phyloP scores from a whole-genome alignment of 2,888 invertebrate species.

The Watsonalla binaria region DNA sequence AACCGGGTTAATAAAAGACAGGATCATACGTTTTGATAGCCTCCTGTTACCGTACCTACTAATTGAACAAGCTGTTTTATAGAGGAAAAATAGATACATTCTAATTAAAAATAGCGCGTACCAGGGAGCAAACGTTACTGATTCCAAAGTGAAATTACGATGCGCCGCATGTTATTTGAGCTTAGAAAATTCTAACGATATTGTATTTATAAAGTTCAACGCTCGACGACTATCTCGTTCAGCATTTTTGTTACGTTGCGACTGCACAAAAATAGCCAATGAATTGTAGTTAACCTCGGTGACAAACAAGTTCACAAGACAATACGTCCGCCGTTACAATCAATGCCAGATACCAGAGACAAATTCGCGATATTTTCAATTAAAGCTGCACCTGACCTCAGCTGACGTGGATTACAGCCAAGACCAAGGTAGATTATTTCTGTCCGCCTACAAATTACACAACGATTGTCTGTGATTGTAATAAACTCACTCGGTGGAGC shows the following conservation, averaged over 20 bases:
- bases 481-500: background rate
- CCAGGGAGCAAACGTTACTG: no score
- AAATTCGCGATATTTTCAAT: conserved; percentile 17
- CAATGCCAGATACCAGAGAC: background rate
- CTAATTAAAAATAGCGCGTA: no score
- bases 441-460: conserved; percentile 35
- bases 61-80: no score
- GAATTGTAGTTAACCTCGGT: background rate
- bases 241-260: background rate
- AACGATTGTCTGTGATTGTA: conserved; percentile 14
- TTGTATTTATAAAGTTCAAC: background rate
- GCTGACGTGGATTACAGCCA: conserved; percentile 56
- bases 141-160: no score
- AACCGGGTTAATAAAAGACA: no score
- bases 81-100: no score
- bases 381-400: conserved; percentile 45
- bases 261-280: background rate
- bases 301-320: background rate
- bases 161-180: no score
- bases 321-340: background rate
- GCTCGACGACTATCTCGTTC: background rate
- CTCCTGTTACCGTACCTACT: no score
- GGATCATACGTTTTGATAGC: no score
- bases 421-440: conserved; percentile 60
- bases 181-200: no score